These are phyloP conservation scores for Zaprionus obscuricornis DNA, from an alignment of 2,888 invertebrate genomes.

Conservation along the genomic window DNA sequence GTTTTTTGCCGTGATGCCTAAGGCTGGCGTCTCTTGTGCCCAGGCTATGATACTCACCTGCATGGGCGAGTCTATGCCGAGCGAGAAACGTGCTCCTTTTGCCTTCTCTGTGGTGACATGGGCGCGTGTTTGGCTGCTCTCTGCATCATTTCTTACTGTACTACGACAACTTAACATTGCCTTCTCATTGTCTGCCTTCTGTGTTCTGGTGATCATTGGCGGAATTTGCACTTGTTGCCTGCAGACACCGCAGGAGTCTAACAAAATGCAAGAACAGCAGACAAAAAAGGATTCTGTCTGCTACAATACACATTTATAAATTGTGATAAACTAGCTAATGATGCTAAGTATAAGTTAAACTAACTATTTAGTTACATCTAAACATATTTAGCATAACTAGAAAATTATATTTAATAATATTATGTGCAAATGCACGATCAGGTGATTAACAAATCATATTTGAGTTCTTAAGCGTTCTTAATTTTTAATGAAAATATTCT, in stretches of 20 bases:
- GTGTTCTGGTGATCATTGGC: slow-evolving; percentile 81
- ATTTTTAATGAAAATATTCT: no score
- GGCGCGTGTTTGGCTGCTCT: slow-evolving; percentile 81
- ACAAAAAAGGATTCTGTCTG: slow-evolving; percentile 12
- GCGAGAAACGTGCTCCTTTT: slow-evolving; percentile 80
- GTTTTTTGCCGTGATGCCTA: slow-evolving; percentile 82
- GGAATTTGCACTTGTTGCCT: slow-evolving; percentile 80
- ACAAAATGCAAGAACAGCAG: not conserved
- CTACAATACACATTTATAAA: slow-evolving; percentile 39
- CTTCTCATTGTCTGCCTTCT: slow-evolving; percentile 81
- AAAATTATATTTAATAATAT: not conserved
- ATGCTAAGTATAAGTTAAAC: not conserved
- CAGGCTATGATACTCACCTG: slow-evolving; percentile 83
- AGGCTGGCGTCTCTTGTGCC: slow-evolving; percentile 82
- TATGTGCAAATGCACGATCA: no score
- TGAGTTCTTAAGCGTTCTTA: no score
- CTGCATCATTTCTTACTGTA: no score
- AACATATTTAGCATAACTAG: not conserved
- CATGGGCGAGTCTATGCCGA: slow-evolving; percentile 82
- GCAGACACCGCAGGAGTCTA: slow-evolving; percentile 21
- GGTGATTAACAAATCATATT: slow-evolving; percentile 4
- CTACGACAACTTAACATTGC: no score
- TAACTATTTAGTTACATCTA: not conserved
- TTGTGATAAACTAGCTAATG: slow-evolving; percentile 21
- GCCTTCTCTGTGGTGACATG: slow-evolving; percentile 83